Base-by-base conservation (phyloP, 2,888 invertebrate species). In the Orthosia incerta region DNA sequence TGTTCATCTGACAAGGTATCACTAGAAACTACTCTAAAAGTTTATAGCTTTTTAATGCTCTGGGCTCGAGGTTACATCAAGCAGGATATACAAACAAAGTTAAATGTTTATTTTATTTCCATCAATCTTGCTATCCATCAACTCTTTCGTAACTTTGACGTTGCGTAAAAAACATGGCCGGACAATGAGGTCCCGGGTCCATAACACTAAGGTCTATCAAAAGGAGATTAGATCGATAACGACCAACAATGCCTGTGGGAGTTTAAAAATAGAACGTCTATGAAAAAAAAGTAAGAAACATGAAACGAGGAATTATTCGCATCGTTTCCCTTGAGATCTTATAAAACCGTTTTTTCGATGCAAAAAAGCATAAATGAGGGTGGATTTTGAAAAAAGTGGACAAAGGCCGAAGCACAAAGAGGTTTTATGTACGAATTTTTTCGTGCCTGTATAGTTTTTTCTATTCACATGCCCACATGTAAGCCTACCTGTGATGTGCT, bases 261-360 rank as follows among this genome's bases (percentile, higher is more conserved):
- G 95, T 93, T 93, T 87, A 90, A 91, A 93, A 92, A 94, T 90
- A 91, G 89, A 87, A 86, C 82, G 5, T 80, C 74, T 83, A 80
- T 67, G 83, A 84, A 89, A 92, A 91, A 93, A 94, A 93, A 91
- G 90, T 91, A 80, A 92, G 95, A 94, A 96, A 96, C 95, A 94
- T 93, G 95, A 96, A 95, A 95, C 96, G 94, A 91, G 92, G 95
- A 95, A 96, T 96, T 96, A 96, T 96, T 96, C 95, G 96, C 96
- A 94, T 96, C 95, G 95, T 94, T 94, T 95, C 95, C 92, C 95
- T 94, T 93, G 93, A 95, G 92, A 93, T 94, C 90, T 93, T 93
- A 94, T 94, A 95, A 93, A 95, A 94, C 91, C 90, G 93, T 94
- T 95, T 95, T 95, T 95, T 95, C 91, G 86, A 91, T 93, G 95